Percentiles rank a stretch among this genome's conserved stretches.
These are phyloP conservation scores for Helicoverpa zea DNA, from an alignment of 1,140 invertebrate species.

Conservation along the genomic window DNA sequence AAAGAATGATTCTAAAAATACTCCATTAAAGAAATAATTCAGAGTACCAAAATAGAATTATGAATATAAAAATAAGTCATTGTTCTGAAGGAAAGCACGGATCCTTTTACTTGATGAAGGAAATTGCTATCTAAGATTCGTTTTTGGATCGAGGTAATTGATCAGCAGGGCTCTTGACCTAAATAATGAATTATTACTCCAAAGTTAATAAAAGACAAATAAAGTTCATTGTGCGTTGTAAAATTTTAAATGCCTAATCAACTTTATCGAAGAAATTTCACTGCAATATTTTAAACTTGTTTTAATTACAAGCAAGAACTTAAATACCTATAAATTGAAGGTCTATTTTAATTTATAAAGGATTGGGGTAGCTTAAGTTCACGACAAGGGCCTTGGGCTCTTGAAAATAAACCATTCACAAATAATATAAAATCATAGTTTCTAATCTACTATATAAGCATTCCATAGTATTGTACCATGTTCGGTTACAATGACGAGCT, in stretches of 20 bases:
- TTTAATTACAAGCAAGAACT: too few relatives aligned
- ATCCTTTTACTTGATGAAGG: not conserved
- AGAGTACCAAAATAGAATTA: not conserved
- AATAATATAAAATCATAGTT: not conserved
- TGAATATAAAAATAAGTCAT: not conserved
- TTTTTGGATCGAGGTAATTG: slow-evolving; percentile 4
- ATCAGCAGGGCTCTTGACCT: not conserved
- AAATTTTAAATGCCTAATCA: too few relatives aligned
- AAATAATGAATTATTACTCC: not conserved
- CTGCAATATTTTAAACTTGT: too few relatives aligned
- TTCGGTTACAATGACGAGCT: slow-evolving; percentile 22
- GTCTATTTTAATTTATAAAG: too few relatives aligned
- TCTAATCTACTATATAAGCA: not conserved
- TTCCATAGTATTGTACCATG: not conserved
- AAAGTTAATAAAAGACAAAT: not conserved
- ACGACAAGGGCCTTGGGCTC: too few relatives aligned
- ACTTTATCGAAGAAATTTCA: too few relatives aligned
- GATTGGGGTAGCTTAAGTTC: too few relatives aligned
- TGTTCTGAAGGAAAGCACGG: not conserved
- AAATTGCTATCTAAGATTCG: not conserved
- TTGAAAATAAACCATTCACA: too few relatives aligned
- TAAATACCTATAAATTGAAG: too few relatives aligned
- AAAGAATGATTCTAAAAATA: too few relatives aligned
- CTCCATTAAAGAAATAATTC: too few relatives aligned
- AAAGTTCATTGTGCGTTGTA: too few relatives aligned